These are phyloP conservation scores for Alca torda DNA, from an alignment of 2,797 vertebrate genomes.

Conservation along the genomic window DNA sequence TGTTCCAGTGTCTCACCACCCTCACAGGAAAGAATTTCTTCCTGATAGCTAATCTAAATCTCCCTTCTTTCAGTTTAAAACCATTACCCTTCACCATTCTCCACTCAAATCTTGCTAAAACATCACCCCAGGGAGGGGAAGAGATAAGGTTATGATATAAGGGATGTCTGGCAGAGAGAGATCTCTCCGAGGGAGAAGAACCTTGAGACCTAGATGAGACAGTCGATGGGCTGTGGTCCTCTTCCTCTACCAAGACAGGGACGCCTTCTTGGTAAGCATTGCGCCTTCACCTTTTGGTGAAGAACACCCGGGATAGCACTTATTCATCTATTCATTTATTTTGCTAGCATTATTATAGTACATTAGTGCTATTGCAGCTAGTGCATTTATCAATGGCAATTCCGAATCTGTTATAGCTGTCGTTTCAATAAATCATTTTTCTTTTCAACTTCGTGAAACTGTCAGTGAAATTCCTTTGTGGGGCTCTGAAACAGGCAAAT, in stretches of 20 bases:
- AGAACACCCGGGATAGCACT: background rate
- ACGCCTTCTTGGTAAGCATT: background rate
- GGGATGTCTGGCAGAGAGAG: background rate
- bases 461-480: background rate
- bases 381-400: background rate
- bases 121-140: background rate
- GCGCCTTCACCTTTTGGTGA: background rate
- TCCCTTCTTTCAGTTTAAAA: no score
- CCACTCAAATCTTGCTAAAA: background rate
- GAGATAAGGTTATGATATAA: background rate
- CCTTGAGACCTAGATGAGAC: background rate
- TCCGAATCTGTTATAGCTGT: background rate
- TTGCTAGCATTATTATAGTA: background rate
- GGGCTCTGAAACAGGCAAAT: background rate
- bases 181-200: background rate
- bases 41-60: no score
- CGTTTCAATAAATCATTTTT: background rate
- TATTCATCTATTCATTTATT: background rate
- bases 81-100: background rate
- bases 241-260: background rate
- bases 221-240: no score
- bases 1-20: no score
- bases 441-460: background rate
- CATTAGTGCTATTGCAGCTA: background rate
- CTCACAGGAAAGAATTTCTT: no score